These are phyloP conservation scores for Neogale vison DNA, from an alignment of 2,113 vertebrate genomes.

Conservation along the genomic window DNA sequence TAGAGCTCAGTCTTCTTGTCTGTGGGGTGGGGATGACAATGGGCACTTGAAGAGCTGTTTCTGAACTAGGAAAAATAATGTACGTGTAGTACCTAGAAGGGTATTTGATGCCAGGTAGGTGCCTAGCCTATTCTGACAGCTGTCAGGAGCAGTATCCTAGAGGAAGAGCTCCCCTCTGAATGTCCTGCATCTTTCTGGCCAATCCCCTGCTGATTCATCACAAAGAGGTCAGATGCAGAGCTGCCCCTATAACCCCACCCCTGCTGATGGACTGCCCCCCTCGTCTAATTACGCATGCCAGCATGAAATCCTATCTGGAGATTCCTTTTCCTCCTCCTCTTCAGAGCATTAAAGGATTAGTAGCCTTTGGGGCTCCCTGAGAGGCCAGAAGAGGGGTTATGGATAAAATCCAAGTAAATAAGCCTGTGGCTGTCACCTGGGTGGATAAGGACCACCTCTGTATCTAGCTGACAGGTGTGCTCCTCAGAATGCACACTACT, in stretches of 20 bases:
- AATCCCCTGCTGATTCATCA: not conserved
- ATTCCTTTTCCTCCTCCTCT: not conserved
- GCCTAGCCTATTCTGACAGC: accelerated
- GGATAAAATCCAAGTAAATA: not conserved
- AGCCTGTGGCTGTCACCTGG: not conserved
- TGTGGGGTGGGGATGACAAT: not conserved
- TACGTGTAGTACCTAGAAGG: not conserved
- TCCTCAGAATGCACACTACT: not conserved
- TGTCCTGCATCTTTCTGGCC: not conserved
- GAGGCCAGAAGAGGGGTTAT: not conserved
- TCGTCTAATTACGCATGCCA: not conserved
- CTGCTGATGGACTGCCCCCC: not conserved
- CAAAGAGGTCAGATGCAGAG: not conserved
- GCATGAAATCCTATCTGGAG: not conserved
- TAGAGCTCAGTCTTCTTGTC: not conserved
- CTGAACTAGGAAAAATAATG: not conserved
- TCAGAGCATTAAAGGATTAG: constrained; percentile 26
- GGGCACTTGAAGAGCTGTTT: not conserved
- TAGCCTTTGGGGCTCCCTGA: not conserved
- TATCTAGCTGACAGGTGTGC: not conserved
- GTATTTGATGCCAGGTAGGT: not conserved
- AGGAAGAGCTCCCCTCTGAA: not conserved
- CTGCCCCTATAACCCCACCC: too few species aligned
- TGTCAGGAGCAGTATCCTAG: not conserved
- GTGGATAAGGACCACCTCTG: not conserved